Evolutionary conservation across 2,797 vertebrate genomes (phyloP), one percentile per base, ranked within the genome.

Genomic region (Alectoris magna): DNA sequence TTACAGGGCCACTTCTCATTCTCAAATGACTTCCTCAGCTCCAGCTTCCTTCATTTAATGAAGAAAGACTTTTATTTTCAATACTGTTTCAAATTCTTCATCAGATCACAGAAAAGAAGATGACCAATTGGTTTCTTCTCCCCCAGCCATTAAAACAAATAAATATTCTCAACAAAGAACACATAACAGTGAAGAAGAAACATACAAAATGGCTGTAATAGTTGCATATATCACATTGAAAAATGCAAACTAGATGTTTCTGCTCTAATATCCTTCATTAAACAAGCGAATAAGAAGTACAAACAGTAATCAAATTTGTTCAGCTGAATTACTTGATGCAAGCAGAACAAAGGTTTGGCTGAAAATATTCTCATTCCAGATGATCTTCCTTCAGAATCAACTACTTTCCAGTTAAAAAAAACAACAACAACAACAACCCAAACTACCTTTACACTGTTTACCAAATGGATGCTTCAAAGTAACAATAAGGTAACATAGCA

Each of bases 341-440:
- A 84, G 48, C 21, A 85, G 75, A 94, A 91, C 27, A 83, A 83
- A 84, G 14, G 31, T 67, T 69, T 92, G 66, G 26, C 72, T 77
- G 38, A 66, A 91, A 91, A 85, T 22, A 13, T 46, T 76, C 69
- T 62, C 18, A 71, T 69, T 76, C 6, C 46, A 89, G 51, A 74
- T 51, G 62, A 88, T 72, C 59, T 36, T 91, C 51, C 59, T 75
- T 72, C 55, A 91, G 31, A 72, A 89, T 53, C 62, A 87, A 79
- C 39, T 44, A 48, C 6, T 62, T 92, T 66, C 24, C 59, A 84
- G 67, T 76, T 77, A 41, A 82, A 82, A 78, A 80, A 71, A 48
- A 41, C 39, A 75, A 68, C 34, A 34, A 78, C 80, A 73, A 48
- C 72, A 59, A 79, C 8, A 53, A 16, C 11, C 11, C 39, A 13